These are phyloP conservation scores for Syngnathus rostellatus DNA, from an alignment of 2,797 vertebrate species.

Conservation along the genomic window DNA sequence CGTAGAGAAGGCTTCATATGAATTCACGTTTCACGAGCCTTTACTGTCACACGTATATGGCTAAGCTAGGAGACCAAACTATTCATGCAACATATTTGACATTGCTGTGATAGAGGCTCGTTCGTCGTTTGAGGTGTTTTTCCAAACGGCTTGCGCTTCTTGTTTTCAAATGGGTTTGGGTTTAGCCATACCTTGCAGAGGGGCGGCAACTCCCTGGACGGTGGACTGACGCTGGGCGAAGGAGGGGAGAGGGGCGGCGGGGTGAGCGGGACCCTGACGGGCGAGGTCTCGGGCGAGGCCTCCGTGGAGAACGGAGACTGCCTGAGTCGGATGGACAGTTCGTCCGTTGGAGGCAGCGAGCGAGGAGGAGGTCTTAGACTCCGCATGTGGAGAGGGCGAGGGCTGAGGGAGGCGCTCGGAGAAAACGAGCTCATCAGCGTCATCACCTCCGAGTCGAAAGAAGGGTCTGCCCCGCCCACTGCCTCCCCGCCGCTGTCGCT, in stretches of 20 bases:
- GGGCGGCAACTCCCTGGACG: conserved; percentile 27
- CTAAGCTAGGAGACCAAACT: too few species aligned
- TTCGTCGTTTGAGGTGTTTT: too few species aligned
- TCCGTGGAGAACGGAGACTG: conserved; percentile 68
- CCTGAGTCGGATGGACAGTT: conserved; percentile 55
- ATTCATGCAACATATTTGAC: too few species aligned
- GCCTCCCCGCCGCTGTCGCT: conserved; percentile 11
- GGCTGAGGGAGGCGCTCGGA: conserved; percentile 51
- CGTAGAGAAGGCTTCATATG: too few species aligned
- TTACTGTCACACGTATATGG: too few species aligned
- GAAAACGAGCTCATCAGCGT: conserved; percentile 51
- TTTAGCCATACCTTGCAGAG: conserved; percentile 37
- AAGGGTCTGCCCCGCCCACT: conserved; percentile 38
- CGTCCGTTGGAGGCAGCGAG: conserved; percentile 56
- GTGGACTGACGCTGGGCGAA: conserved; percentile 44
- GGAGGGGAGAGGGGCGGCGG: conserved; percentile 50
- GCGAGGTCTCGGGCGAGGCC: conserved; percentile 64
- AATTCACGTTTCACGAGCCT: too few species aligned
- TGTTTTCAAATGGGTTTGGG: too few species aligned
- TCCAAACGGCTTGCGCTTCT: too few species aligned
- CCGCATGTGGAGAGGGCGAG: conserved; percentile 19
- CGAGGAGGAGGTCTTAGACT: conserved; percentile 51
- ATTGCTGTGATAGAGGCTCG: too few species aligned
- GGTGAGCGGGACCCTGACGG: conserved; percentile 41
- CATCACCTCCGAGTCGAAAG: conserved; percentile 60